Evolutionary conservation across 2,797 vertebrate genomes (phyloP).

Genomic region (Sebastiscus albofasciatus): DNA sequence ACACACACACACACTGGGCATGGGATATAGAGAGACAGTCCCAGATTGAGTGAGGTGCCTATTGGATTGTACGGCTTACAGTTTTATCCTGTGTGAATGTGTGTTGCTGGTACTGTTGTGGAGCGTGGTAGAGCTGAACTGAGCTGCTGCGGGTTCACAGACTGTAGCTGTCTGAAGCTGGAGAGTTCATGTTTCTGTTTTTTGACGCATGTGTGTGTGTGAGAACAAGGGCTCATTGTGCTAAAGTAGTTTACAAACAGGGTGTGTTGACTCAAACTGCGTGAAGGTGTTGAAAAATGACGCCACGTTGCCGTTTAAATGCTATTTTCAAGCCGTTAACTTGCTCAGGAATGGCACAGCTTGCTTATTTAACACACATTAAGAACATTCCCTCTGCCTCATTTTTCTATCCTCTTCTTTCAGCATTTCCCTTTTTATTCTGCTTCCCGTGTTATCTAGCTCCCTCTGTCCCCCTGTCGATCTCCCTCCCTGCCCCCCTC

Average conservation of each 20-base stretch:
- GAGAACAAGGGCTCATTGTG: background rate
- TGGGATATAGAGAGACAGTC: slow-evolving; percentile 48
- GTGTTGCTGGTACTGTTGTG: slow-evolving; percentile 53
- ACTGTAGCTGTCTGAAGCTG: slow-evolving; percentile 43
- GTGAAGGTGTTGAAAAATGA: background rate
- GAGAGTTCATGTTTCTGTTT: slow-evolving; percentile 46
- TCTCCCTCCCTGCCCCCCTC: slow-evolving; percentile 51
- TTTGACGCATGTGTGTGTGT: background rate
- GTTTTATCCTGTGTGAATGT: slow-evolving; percentile 71
- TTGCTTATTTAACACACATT: slow-evolving; percentile 32
- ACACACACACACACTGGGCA: slow-evolving; percentile 38
- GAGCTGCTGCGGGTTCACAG: slow-evolving; percentile 55
- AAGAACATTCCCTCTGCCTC: slow-evolving; percentile 30
- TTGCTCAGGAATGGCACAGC: slow-evolving; percentile 15
- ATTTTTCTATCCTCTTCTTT: slow-evolving; percentile 29
- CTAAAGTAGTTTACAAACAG: background rate
- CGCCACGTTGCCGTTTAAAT: background rate
- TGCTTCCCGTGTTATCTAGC: slow-evolving; percentile 46
- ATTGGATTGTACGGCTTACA: slow-evolving; percentile 70
- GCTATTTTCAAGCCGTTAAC: background rate
- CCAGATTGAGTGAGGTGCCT: slow-evolving; percentile 69
- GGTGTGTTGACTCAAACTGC: background rate
- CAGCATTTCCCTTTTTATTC: slow-evolving; percentile 52
- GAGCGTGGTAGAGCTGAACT: slow-evolving; percentile 56
- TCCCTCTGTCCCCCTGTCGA: slow-evolving; percentile 53